Conservation (phyloP, 1,140 invertebrate genomes). For the Antheraea mylitta region DNA sequence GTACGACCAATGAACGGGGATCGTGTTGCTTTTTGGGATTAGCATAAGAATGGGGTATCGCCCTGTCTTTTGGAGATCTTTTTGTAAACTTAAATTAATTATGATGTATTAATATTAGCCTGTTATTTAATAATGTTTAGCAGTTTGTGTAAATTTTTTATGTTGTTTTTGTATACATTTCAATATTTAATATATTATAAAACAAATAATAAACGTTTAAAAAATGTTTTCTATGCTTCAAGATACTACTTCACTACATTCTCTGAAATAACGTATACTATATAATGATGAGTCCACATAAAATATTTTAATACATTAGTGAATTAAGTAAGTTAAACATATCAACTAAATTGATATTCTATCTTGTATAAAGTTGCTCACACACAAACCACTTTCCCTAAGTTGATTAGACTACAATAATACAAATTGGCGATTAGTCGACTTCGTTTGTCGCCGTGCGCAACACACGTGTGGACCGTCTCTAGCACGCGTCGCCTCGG, state of each 20-base stretch:
- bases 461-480: constrained; percentile 40
- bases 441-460: constrained; percentile 60
- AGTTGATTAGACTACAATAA: constrained; percentile 65
- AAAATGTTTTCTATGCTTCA: no score
- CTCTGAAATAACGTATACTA: no score
- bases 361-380: constrained; percentile 24
- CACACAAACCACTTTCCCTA: constrained; percentile 39
- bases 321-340: constrained; percentile 12
- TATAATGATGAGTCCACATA: neutral
- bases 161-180: no score
- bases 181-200: no score
- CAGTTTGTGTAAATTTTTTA: neutral
- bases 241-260: no score
- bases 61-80: constrained; percentile 31
- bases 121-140: constrained; percentile 6
- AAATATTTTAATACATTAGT: constrained; percentile 5
- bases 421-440: constrained; percentile 56
- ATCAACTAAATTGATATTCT: constrained; percentile 29
- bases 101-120: constrained; percentile 43
- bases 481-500: constrained; percentile 37
- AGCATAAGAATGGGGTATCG: constrained; percentile 57
- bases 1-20: constrained; percentile 62
- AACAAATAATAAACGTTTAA: no score
- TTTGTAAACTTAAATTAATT: constrained; percentile 67
- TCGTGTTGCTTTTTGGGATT: constrained; percentile 65